These are phyloP conservation scores for Hephaestus fuliginosus DNA, from an alignment of 2,797 vertebrate genomes.

Conservation along the genomic window DNA sequence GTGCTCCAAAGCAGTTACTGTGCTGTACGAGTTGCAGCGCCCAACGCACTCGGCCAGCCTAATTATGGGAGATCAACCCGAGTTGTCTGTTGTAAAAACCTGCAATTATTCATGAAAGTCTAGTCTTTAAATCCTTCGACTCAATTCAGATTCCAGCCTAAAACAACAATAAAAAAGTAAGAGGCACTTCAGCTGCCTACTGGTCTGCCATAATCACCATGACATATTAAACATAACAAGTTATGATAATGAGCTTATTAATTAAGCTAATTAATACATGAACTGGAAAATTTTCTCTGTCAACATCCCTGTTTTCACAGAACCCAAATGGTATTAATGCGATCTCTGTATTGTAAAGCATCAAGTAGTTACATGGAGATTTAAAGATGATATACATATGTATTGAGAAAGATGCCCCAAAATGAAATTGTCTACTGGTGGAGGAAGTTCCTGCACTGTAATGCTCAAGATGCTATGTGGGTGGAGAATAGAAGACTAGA, in stretches of 20 bases:
- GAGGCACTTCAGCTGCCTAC: conserved; percentile 46
- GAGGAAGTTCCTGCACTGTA: conserved; percentile 9
- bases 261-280: conserved; percentile 68
- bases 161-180: conserved; percentile 50
- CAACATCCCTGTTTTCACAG: conserved; percentile 32
- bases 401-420: conserved; percentile 25
- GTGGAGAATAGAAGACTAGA: conserved; percentile 42
- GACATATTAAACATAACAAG: conserved; percentile 61
- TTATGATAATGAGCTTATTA: conserved; percentile 60
- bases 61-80: conserved; percentile 64
- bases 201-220: conserved; percentile 57
- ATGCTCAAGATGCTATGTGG: conserved; percentile 24
- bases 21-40: conserved; percentile 23
- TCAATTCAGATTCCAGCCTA: conserved; percentile 55
- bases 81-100: conserved; percentile 59
- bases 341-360: conserved; percentile 30
- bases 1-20: conserved; percentile 33
- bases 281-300: conserved; percentile 39
- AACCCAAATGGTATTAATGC: conserved; percentile 43
- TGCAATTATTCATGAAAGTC: conserved; percentile 74
- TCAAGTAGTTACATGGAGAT: conserved; percentile 28
- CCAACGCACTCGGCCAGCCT: conserved; percentile 51
- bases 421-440: conserved; percentile 23
- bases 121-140: conserved; percentile 57
- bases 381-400: conserved; percentile 29